phyloP scores from a whole-genome alignment of 2,113 vertebrate genomes.

The Oophaga pumilio region DNA sequence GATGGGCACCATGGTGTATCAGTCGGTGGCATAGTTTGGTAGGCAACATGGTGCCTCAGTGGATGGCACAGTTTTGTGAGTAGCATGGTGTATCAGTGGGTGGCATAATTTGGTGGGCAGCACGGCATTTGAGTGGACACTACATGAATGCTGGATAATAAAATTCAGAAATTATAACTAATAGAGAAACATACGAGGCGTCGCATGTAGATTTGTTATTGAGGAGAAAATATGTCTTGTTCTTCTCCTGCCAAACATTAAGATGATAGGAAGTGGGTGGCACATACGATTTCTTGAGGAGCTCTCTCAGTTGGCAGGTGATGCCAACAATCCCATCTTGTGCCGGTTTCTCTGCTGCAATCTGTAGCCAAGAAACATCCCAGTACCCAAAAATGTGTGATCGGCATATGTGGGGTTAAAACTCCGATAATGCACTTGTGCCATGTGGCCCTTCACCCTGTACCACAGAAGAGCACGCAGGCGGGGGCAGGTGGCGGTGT shows the following conservation, averaged over 20 bases:
- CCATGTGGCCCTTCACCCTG: not conserved
- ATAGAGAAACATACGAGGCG: not conserved
- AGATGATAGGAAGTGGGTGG: constrained; percentile 17
- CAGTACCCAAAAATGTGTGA: too few species aligned
- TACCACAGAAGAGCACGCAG: not conserved
- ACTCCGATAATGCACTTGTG: too few species aligned
- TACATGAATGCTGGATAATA: not conserved
- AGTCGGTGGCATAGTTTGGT: not conserved
- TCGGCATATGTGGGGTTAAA: not conserved
- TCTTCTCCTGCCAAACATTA: constrained; percentile 15
- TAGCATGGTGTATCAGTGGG: not conserved
- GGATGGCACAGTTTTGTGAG: not conserved
- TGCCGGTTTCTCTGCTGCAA: not conserved
- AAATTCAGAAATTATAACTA: not conserved
- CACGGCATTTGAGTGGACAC: not conserved
- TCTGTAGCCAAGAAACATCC: not conserved
- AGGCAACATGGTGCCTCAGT: not conserved
- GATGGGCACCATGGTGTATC: not conserved
- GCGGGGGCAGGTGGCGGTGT: not conserved
- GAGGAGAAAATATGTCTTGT: constrained; percentile 9
- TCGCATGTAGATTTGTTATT: not conserved
- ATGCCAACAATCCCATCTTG: not conserved
- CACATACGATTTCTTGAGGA: constrained; percentile 12
- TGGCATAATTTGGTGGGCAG: not conserved
- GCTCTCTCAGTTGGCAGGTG: not conserved